Conservation (phyloP, 2,797 vertebrate species). For the Fringilla coelebs region DNA sequence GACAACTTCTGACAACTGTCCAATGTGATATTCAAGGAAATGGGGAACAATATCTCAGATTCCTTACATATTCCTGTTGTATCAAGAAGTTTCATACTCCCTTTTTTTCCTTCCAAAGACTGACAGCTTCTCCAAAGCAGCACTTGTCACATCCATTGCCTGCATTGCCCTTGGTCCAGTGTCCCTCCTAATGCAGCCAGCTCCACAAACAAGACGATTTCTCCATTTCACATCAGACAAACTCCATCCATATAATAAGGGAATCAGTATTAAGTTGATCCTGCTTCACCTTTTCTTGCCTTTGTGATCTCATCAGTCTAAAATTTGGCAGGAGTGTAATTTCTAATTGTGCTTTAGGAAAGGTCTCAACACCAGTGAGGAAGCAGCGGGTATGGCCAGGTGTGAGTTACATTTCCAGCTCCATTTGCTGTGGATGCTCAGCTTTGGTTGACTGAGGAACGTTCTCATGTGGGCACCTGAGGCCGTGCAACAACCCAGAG, state of each 20-base stretch:
- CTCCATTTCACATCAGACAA: neutral
- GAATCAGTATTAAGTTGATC: neutral
- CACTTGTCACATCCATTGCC: neutral
- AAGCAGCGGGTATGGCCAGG: neutral
- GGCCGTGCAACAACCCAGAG: neutral
- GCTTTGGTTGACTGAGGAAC: neutral
- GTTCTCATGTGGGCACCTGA: neutral
- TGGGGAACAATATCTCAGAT: neutral
- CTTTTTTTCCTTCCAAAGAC: neutral
- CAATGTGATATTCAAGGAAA: constrained; percentile 26
- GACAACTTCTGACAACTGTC: constrained; percentile 40
- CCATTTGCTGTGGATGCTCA: neutral
- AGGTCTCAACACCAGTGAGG: neutral
- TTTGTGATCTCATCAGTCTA: neutral
- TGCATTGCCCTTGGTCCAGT: neutral
- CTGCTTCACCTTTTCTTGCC: neutral
- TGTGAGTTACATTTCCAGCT: neutral
- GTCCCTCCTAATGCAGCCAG: neutral
- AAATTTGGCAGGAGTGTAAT: neutral
- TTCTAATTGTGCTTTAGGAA: neutral
- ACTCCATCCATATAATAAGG: neutral
- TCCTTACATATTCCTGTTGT: neutral
- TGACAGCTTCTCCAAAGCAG: neutral
- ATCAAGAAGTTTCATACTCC: neutral
- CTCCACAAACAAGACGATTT: neutral